Conservation (phyloP, 2,113 vertebrate species). For the Percina caprodes region DNA sequence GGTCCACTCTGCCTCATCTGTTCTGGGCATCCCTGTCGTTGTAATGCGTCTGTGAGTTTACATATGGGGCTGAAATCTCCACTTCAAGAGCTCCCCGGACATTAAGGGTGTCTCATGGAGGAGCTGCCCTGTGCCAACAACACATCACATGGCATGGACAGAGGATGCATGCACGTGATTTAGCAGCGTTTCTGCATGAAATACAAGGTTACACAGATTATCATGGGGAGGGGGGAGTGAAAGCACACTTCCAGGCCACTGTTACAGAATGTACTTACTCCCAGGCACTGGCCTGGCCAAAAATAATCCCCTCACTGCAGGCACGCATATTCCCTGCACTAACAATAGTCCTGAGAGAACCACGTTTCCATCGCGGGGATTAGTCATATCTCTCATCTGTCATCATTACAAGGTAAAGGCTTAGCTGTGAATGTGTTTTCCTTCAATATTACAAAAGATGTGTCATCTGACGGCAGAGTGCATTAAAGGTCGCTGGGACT, state of each 20-base stretch:
- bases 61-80: constrained; percentile 1
- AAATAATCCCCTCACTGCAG: constrained; percentile 60
- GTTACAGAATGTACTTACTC: constrained; percentile 72
- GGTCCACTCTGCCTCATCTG: background rate
- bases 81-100: background rate
- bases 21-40: background rate
- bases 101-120: background rate
- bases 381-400: background rate
- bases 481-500: constrained; percentile 51
- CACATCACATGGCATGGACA: constrained; percentile 65
- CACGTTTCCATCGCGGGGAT: background rate
- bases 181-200: constrained; percentile 50
- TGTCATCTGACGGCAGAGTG: constrained; percentile 2
- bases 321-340: constrained; percentile 7
- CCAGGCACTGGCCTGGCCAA: constrained; percentile 20
- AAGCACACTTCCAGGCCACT: constrained; percentile 62
- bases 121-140: constrained; percentile 39
- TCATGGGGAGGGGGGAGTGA: constrained; percentile 4
- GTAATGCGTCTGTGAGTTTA: background rate
- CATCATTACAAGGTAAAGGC: background rate
- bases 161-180: constrained; percentile 70
- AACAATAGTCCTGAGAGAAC: constrained; percentile 34
- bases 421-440: background rate
- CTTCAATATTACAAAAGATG: background rate
- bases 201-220: constrained; percentile 64